Evolutionary conservation across 2,888 invertebrate species (phyloP).

Genomic region (Lasioglossum leucozonium): DNA sequence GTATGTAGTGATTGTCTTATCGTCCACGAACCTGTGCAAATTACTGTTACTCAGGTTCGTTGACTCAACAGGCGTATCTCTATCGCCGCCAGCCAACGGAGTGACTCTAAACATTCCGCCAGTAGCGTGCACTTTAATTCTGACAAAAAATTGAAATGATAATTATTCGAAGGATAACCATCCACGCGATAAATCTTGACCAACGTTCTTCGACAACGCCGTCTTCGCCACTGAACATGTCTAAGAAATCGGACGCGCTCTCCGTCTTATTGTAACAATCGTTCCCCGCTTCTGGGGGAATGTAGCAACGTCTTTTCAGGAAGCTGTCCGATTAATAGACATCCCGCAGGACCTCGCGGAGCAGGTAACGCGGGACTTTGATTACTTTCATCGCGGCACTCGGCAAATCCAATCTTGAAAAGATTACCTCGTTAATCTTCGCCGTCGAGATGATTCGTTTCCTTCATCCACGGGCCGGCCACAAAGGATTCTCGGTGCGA

Average conservation of each 20-base stretch:
- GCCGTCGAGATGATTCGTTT: slow-evolving; percentile 15
- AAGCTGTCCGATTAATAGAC: background rate
- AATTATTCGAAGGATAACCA: background rate
- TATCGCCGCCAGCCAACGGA: background rate
- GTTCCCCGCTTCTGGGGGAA: background rate
- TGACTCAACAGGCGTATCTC: background rate
- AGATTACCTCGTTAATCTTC: slow-evolving; percentile 46
- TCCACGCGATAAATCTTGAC: no score
- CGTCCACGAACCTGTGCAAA: background rate
- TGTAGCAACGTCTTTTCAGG: background rate
- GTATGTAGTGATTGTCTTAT: background rate
- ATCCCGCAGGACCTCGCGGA: background rate
- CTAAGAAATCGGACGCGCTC: background rate
- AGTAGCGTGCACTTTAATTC: background rate
- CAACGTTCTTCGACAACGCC: background rate
- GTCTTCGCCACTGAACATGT: background rate
- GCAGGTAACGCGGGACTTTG: background rate
- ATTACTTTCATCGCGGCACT: background rate
- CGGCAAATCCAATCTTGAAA: slow-evolving; percentile 13
- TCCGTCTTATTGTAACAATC: background rate
- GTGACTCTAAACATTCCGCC: background rate
- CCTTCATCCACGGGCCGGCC: slow-evolving; percentile 2
- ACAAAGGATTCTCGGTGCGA: slow-evolving; percentile 25
- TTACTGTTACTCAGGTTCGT: background rate
- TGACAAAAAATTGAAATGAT: background rate